Percentiles rank a stretch among this genome's conserved stretches.
These are phyloP conservation scores for Lophotis ruficrista DNA, from an alignment of 2,113 vertebrate species.

Conservation along the genomic window DNA sequence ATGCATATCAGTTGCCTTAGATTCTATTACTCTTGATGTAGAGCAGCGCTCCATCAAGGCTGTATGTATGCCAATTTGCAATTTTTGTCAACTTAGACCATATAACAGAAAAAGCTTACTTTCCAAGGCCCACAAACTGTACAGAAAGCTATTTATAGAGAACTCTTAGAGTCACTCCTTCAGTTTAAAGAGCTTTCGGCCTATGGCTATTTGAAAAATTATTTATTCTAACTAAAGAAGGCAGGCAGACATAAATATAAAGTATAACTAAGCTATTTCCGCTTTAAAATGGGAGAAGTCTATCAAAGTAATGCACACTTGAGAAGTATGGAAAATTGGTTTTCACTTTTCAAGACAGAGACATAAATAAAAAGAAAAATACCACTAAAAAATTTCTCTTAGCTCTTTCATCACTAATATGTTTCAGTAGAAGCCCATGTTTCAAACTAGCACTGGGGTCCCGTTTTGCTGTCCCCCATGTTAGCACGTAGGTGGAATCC, in stretches of 20 bases:
- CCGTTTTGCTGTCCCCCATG: not conserved
- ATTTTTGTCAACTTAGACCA: not conserved
- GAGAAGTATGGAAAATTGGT: not conserved
- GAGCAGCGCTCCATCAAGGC: not conserved
- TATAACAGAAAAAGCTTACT: not conserved
- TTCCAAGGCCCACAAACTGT: not conserved
- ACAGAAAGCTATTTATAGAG: not conserved
- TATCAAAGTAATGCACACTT: not conserved
- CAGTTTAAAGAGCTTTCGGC: not conserved
- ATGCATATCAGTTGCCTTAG: not conserved
- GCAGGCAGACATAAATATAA: not conserved
- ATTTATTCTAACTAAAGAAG: slow-evolving; percentile 15
- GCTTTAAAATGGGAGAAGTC: not conserved
- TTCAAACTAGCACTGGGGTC: not conserved
- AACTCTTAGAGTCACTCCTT: not conserved
- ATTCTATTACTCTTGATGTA: not conserved
- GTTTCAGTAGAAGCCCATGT: not conserved
- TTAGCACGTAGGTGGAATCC: not conserved
- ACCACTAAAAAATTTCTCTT: not conserved
- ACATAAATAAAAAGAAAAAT: not conserved
- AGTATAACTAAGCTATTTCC: not conserved
- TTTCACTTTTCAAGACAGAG: not conserved
- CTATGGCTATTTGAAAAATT: not conserved
- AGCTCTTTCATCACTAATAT: not conserved
- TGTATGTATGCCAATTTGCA: not conserved